These are phyloP conservation scores for Phalacrocorax carbo DNA, from an alignment of 2,113 vertebrate genomes.

Conservation along the genomic window DNA sequence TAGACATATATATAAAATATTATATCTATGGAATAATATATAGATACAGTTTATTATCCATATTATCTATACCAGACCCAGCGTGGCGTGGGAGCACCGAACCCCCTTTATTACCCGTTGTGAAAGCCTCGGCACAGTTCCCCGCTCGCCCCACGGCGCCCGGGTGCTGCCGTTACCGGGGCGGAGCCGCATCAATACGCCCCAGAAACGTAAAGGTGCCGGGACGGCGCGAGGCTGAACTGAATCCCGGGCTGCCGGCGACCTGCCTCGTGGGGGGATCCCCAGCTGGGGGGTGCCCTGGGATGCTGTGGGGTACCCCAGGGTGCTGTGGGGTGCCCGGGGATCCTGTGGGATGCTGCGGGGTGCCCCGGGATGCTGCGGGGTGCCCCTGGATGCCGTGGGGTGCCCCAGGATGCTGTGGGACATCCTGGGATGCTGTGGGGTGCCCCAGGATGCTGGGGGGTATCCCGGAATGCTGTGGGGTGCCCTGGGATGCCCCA, in stretches of 20 bases:
- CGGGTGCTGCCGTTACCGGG: not conserved
- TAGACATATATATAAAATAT: not conserved
- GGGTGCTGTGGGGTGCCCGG: not conserved
- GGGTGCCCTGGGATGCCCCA: no score
- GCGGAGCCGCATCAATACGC: not conserved
- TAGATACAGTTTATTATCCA: no score
- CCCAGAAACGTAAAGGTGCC: not conserved
- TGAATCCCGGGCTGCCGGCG: not conserved
- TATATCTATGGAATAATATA: no score
- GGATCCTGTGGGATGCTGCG: not conserved
- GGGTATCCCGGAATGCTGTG: no score
- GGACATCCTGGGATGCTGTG: not conserved
- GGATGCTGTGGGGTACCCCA: not conserved
- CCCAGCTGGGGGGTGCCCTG: not conserved
- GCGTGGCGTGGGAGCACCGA: not conserved
- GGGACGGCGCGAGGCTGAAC: not conserved
- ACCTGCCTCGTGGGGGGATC: not conserved
- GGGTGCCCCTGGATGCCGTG: not conserved
- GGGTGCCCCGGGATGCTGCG: not conserved
- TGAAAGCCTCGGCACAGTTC: not conserved
- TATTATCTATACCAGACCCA: not conserved
- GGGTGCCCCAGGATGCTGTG: not conserved
- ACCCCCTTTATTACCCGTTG: not conserved
- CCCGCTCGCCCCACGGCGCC: not conserved
- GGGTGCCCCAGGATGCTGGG: not conserved